phyloP scores from a whole-genome alignment of 2,888 invertebrate species.

The Spilosoma lubricipeda region DNA sequence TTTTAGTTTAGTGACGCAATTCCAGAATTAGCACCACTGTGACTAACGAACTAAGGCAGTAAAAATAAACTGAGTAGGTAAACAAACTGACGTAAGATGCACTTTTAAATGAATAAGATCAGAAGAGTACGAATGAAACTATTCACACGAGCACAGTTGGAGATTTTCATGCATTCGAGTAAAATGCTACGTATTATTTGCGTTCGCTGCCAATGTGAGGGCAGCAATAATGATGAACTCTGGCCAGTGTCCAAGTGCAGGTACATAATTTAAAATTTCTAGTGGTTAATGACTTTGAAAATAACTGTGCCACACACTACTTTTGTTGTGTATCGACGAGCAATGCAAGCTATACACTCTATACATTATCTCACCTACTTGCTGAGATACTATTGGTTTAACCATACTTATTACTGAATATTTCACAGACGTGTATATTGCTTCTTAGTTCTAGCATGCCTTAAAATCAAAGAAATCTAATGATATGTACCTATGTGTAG shows the following conservation, averaged over 20 bases:
- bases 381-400: not conserved
- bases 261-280: constrained; percentile 32
- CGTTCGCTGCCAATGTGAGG: constrained; percentile 72
- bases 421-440: no score
- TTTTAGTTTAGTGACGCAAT: no score
- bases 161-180: constrained; percentile 41
- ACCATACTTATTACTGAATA: not conserved
- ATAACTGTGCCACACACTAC: constrained; percentile 16
- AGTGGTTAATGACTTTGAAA: constrained; percentile 48
- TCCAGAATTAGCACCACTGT: not conserved
- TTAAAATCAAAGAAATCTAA: not conserved
- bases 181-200: constrained; percentile 66
- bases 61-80: constrained; percentile 4
- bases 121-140: constrained; percentile 17
- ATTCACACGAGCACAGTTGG: constrained; percentile 22
- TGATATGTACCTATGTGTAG: not conserved
- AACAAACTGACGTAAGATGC: constrained; percentile 10
- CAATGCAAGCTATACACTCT: not conserved
- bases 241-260: constrained; percentile 64
- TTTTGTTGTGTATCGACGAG: constrained; percentile 26
- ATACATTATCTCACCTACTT: not conserved
- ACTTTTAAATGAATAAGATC: constrained; percentile 1
- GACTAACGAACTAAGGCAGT: constrained; percentile 4
- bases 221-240: constrained; percentile 57
- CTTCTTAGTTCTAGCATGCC: not conserved